phyloP scores from a whole-genome alignment of 2,888 invertebrate species.

The Drosophila lutescens region DNA sequence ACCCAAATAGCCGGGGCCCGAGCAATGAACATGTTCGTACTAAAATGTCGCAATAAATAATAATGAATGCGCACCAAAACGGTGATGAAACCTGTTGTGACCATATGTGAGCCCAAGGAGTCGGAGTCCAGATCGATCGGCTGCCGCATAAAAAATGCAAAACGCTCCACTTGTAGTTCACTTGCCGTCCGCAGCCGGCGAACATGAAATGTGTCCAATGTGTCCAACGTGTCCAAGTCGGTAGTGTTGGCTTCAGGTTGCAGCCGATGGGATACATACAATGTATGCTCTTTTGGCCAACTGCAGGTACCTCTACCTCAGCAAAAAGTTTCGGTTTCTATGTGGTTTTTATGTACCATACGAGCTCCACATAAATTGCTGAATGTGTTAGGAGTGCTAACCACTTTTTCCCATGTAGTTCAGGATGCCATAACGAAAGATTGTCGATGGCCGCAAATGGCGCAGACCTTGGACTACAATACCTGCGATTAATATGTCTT shows the following conservation, averaged over 20 bases:
- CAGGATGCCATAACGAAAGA: conserved; percentile 32
- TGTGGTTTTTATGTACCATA: conserved; percentile 33
- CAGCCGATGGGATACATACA: conserved; percentile 13
- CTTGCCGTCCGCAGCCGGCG: conserved; percentile 41
- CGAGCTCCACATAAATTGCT: conserved; percentile 25
- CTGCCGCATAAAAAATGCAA: conserved; percentile 51
- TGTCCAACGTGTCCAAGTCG: conserved; percentile 26
- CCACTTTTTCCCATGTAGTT: conserved; percentile 35
- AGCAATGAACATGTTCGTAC: conserved; percentile 61
- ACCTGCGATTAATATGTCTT: conserved; percentile 18
- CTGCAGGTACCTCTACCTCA: conserved; percentile 11
- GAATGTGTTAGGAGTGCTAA: conserved; percentile 36
- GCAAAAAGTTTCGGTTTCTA: conserved; percentile 15
- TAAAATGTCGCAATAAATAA: conserved; percentile 70
- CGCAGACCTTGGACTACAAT: conserved; percentile 34
- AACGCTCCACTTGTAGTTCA: conserved; percentile 56
- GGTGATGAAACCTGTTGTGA: conserved; percentile 75
- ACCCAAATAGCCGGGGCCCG: conserved; percentile 31
- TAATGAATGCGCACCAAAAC: conserved; percentile 60
- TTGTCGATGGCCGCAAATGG: conserved; percentile 23
- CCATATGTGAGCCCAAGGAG: conserved; percentile 59
- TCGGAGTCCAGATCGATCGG: conserved; percentile 53
- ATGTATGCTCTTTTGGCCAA: conserved; percentile 28
- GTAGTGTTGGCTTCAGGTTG: conserved; percentile 20
- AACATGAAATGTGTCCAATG: conserved; percentile 55